Conservation (phyloP, 2,797 vertebrate species). For the Gymnoscopelus microlampas region DNA sequence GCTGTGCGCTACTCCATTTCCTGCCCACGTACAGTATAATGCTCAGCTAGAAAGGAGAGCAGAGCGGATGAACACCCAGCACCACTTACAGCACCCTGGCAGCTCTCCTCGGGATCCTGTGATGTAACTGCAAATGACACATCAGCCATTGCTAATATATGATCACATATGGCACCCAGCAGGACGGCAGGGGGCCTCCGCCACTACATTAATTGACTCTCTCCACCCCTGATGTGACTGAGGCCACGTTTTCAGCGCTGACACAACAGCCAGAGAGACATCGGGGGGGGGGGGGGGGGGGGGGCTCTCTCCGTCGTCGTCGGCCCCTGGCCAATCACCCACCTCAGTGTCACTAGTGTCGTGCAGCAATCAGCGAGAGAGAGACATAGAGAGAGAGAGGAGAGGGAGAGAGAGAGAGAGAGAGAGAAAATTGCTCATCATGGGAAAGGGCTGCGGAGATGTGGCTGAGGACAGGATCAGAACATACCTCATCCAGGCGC, state of each 20-base stretch:
- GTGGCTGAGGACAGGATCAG: conserved; percentile 66
- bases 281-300: conserved; percentile 45
- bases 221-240: conserved; percentile 70
- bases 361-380: conserved; percentile 62
- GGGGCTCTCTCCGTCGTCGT: conserved; percentile 26
- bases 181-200: conserved; percentile 64
- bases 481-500: conserved; percentile 57
- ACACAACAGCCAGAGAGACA: conserved; percentile 62
- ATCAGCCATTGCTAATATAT: conserved; percentile 77
- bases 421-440: conserved; percentile 74
- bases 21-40: conserved; percentile 60
- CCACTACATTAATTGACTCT: conserved; percentile 78
- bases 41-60: conserved; percentile 51
- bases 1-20: conserved; percentile 72
- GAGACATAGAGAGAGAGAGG: conserved; percentile 33
- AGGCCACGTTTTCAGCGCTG: conserved; percentile 69
- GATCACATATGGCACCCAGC: conserved; percentile 80
- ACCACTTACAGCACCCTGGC: conserved; percentile 67
- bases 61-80: conserved; percentile 41
- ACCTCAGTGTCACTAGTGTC: conserved; percentile 51
- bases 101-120: conserved; percentile 62
- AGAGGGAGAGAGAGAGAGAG: background rate
- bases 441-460: conserved; percentile 55
- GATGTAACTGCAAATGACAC: conserved; percentile 80
- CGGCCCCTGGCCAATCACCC: conserved; percentile 62